phyloP scores from a whole-genome alignment of 2,888 invertebrate genomes.

The Yponomeuta evonymella region DNA sequence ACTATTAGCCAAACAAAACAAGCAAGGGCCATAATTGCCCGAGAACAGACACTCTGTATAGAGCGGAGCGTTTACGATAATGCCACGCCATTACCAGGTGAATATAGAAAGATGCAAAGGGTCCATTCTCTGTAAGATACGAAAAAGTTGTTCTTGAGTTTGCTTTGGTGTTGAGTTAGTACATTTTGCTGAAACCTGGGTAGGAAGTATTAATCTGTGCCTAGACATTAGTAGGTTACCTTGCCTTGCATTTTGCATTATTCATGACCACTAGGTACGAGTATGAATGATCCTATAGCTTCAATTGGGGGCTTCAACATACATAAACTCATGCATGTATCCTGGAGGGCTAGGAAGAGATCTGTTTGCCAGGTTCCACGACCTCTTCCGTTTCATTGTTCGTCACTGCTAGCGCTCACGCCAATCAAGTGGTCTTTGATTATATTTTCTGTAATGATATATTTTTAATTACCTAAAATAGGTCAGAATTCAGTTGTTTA shows the following conservation, averaged over 20 bases:
- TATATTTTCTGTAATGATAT: too few relatives aligned
- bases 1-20: conserved; percentile 6
- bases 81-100: conserved; percentile 17
- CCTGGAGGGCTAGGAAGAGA: neutral
- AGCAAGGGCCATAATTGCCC: conserved; percentile 13
- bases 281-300: too few relatives aligned
- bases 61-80: conserved; percentile 34
- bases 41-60: conserved; percentile 20
- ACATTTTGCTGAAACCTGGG: neutral
- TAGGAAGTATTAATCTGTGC: too few relatives aligned
- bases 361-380: too few relatives aligned
- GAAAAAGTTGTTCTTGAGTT: neutral
- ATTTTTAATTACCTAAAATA: too few relatives aligned
- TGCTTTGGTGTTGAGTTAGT: neutral
- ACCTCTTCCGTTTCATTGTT: too few relatives aligned
- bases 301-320: neutral
- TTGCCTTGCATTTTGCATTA: too few relatives aligned
- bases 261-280: too few relatives aligned
- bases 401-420: too few relatives aligned
- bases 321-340: neutral
- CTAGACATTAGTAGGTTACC: too few relatives aligned
- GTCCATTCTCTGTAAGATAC: neutral
- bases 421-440: too few relatives aligned
- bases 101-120: neutral
- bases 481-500: too few relatives aligned